These are phyloP conservation scores for Habroteleia sp. DNA, from an alignment of 2,888 invertebrate species.

Conservation along the genomic window DNA sequence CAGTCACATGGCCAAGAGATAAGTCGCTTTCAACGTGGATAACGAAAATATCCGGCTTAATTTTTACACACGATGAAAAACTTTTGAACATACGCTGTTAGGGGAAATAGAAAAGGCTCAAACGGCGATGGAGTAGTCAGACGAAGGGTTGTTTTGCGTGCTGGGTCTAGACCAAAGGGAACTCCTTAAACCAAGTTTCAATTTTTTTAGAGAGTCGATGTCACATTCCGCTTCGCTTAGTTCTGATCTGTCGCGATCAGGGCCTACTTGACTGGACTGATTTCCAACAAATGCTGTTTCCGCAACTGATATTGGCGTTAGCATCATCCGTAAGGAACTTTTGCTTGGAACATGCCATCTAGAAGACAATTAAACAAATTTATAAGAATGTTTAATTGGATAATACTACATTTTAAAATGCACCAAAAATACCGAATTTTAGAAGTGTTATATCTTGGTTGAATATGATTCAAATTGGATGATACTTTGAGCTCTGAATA, in stretches of 20 bases:
- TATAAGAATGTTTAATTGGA: too few relatives aligned
- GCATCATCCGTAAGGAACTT: constrained; percentile 84
- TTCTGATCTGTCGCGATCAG: constrained; percentile 83
- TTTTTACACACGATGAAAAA: constrained; percentile 39
- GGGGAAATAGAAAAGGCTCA: constrained; percentile 78
- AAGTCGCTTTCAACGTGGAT: constrained; percentile 9
- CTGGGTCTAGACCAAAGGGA: constrained; percentile 87
- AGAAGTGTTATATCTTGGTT: too few relatives aligned
- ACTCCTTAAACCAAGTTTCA: constrained; percentile 86
- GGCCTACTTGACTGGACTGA: constrained; percentile 69
- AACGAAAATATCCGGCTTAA: constrained; percentile 24
- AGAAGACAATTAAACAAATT: too few relatives aligned
- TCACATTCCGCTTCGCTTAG: constrained; percentile 88
- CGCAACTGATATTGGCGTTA: constrained; percentile 84
- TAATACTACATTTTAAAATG: too few relatives aligned
- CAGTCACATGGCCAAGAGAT: too few relatives aligned
- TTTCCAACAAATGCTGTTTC: constrained; percentile 82
- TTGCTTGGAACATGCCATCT: constrained; percentile 83
- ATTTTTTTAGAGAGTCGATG: constrained; percentile 88
- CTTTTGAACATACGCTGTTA: constrained; percentile 5
- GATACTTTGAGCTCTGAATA: too few relatives aligned
- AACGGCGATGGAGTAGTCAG: constrained; percentile 89
- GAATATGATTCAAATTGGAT: too few relatives aligned
- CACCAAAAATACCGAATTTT: too few relatives aligned
- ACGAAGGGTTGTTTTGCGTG: constrained; percentile 84